These are phyloP conservation scores for Cataglyphis rosenhaueri DNA, from an alignment of 2,888 invertebrate genomes.

Conservation along the genomic window DNA sequence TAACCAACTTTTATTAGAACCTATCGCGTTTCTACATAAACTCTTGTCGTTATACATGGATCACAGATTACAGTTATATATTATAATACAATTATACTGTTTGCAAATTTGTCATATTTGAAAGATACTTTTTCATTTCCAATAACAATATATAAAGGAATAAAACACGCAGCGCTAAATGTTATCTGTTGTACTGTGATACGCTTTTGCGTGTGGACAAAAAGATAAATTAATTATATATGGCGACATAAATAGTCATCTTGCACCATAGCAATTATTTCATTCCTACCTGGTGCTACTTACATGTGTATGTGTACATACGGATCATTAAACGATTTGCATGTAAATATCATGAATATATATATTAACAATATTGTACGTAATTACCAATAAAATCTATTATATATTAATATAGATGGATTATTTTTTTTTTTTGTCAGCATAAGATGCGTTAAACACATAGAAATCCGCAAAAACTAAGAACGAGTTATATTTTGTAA, in stretches of 20 bases:
- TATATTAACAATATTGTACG: conserved; percentile 66
- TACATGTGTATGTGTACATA: conserved; percentile 79
- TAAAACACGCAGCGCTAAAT: conserved; percentile 19
- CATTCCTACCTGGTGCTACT: conserved; percentile 82
- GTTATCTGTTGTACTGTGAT: conserved; percentile 62
- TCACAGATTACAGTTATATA: conserved; percentile 24
- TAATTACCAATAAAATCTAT: conserved; percentile 70
- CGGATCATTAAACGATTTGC: conserved; percentile 68
- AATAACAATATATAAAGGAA: conserved; percentile 33
- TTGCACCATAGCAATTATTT: conserved; percentile 59
- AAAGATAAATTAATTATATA: conserved; percentile 44
- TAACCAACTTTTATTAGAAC: conserved; percentile 59
- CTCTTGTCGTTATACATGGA: conserved; percentile 34
- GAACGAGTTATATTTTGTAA: conserved; percentile 80
- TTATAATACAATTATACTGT: not conserved
- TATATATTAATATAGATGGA: conserved; percentile 66
- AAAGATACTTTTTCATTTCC: not conserved
- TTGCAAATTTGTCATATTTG: conserved; percentile 22
- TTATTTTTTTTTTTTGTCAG: conserved; percentile 41
- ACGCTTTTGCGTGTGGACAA: conserved; percentile 33
- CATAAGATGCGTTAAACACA: conserved; percentile 59
- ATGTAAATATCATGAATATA: conserved; percentile 78
- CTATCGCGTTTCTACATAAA: conserved; percentile 57
- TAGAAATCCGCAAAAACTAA: conserved; percentile 59
- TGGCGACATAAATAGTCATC: conserved; percentile 57